phyloP scores from a whole-genome alignment of 2,797 vertebrate species.

The Argentina silus region DNA sequence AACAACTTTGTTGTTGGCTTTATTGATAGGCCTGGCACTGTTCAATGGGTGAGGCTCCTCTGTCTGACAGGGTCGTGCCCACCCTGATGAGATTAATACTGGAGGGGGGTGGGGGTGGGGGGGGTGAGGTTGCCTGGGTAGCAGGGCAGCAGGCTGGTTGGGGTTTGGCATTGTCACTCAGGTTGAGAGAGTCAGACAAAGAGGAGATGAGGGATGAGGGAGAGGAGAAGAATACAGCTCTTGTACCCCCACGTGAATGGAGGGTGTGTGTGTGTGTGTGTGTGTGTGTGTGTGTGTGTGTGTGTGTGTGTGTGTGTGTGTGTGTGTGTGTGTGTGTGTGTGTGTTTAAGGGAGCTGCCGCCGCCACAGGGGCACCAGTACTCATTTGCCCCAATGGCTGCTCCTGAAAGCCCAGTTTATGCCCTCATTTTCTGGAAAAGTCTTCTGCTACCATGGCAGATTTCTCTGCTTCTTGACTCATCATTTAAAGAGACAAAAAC shows the following conservation, averaged over 20 bases:
- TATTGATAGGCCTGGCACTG: neutral
- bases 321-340: constrained; percentile 26
- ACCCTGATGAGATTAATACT: constrained; percentile 30
- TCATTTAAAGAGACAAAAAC: no score
- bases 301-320: constrained; percentile 32
- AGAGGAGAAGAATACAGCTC: constrained; percentile 41
- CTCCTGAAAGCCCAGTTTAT: neutral
- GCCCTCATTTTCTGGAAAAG: neutral
- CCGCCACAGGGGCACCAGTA: neutral
- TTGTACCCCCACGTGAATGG: constrained; percentile 52
- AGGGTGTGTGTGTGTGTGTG: constrained; percentile 26
- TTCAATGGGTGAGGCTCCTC: neutral
- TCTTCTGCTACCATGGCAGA: neutral
- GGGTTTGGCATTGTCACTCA: constrained; percentile 42
- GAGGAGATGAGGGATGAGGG: constrained; percentile 35
- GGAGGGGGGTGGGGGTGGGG: constrained; percentile 23
- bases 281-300: constrained; percentile 22
- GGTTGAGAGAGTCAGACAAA: constrained; percentile 50
- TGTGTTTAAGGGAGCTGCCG: neutral
- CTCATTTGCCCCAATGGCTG: neutral
- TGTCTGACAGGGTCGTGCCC: neutral
- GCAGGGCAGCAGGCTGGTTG: constrained; percentile 29
- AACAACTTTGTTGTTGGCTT: neutral
- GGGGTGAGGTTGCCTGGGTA: constrained; percentile 22
- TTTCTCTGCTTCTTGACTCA: neutral